Percentiles rank a stretch among this genome's conserved stretches.
Evolutionary conservation across 2,797 vertebrate species (phyloP).

Genomic region (Myiothlypis chrysogaster): DNA sequence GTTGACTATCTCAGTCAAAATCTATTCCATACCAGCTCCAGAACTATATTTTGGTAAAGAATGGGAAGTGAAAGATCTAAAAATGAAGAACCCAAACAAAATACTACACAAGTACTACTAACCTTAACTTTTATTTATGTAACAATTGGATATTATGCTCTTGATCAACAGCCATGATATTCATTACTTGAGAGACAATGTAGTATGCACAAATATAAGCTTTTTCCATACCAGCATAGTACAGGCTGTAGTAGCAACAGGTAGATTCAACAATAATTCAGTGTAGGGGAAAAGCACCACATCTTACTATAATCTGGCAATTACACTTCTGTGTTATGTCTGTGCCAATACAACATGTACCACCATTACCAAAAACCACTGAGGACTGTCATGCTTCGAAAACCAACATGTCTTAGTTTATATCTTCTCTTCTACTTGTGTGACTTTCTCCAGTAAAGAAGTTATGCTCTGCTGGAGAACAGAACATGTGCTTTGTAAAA

Average conservation of each 20-base stretch:
- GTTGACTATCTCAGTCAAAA: not conserved
- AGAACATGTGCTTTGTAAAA: not conserved
- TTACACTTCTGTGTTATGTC: not conserved
- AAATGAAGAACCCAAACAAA: not conserved
- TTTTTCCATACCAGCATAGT: not conserved
- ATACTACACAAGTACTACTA: not conserved
- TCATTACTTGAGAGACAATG: not conserved
- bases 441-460: not conserved
- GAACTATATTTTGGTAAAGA: not conserved
- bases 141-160: not conserved
- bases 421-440: not conserved
- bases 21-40: not conserved
- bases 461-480: not conserved
- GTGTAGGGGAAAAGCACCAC: not conserved
- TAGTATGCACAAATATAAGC: not conserved
- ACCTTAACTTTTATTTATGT: not conserved
- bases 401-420: not conserved
- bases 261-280: not conserved
- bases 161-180: not conserved
- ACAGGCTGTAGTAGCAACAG: not conserved
- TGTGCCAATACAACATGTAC: not conserved
- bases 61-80: not conserved
- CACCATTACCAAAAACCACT: not conserved
- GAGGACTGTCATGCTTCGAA: not conserved
- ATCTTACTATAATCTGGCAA: not conserved